Evolutionary conservation across 2,113 vertebrate species (phyloP).

Genomic region (Symphodus melops): DNA sequence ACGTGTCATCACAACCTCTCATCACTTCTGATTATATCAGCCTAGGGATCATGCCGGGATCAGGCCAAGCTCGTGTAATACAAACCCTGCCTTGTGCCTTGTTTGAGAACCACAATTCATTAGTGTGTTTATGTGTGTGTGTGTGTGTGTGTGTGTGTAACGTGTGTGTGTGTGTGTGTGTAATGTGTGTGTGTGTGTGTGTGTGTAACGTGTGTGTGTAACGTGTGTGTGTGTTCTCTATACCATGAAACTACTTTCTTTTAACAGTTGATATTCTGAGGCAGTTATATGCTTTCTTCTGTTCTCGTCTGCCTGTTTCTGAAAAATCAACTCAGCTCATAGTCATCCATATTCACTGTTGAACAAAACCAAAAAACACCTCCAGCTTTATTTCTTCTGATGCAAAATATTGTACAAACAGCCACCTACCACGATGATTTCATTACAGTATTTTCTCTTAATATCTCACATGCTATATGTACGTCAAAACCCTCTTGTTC

Average conservation of each 20-base stretch:
- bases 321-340: constrained; percentile 27
- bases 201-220: constrained; percentile 5
- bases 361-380: constrained; percentile 23
- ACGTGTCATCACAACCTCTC: constrained; percentile 73
- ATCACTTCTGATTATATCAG: constrained; percentile 73
- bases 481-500: background rate
- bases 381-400: constrained; percentile 21
- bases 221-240: background rate
- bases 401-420: background rate
- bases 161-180: constrained; percentile 3
- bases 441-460: background rate
- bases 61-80: constrained; percentile 58
- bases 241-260: too few relatives aligned
- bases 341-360: constrained; percentile 3
- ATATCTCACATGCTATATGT: background rate
- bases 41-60: constrained; percentile 58
- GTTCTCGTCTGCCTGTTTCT: constrained; percentile 28
- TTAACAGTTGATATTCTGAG: background rate
- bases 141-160: constrained; percentile 3
- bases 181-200: constrained; percentile 6
- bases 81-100: constrained; percentile 57
- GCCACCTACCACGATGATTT: constrained; percentile 16
- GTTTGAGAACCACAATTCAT: constrained; percentile 65
- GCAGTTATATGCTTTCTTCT: constrained; percentile 44
- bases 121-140: constrained; percentile 35